These are phyloP conservation scores for Sesia apiformis DNA, from an alignment of 2,888 invertebrate species.

Conservation along the genomic window DNA sequence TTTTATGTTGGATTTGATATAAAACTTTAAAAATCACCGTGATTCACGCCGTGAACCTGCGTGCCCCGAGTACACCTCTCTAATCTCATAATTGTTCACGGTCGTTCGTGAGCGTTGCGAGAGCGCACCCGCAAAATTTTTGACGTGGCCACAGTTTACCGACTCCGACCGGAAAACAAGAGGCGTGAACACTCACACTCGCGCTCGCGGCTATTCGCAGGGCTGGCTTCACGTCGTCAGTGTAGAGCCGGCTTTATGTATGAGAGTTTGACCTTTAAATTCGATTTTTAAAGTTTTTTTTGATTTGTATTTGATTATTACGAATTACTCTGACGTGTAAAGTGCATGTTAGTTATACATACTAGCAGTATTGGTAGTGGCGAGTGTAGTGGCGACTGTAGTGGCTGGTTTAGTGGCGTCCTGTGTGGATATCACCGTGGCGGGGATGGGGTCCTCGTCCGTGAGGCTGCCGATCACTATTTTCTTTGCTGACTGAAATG, in stretches of 20 bases:
- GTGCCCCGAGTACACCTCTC: too few relatives aligned
- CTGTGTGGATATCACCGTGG: conserved; percentile 31
- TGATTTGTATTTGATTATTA: too few relatives aligned
- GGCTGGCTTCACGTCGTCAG: neutral
- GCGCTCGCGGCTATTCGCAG: neutral
- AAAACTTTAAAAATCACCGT: too few relatives aligned
- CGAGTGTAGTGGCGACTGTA: conserved; percentile 8
- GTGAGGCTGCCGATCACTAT: conserved; percentile 30
- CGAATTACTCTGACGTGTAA: neutral
- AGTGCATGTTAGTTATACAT: neutral
- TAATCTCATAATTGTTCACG: too few relatives aligned
- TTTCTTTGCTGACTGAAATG: conserved; percentile 23
- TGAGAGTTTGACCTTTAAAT: too few relatives aligned
- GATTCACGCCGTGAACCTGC: too few relatives aligned
- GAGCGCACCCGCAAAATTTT: too few relatives aligned
- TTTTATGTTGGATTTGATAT: too few relatives aligned
- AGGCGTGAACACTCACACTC: too few relatives aligned
- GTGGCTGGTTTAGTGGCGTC: conserved; percentile 17
- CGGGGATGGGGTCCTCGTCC: conserved; percentile 47
- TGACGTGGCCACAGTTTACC: too few relatives aligned
- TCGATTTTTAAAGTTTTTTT: neutral
- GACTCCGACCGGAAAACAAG: too few relatives aligned
- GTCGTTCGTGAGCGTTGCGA: too few relatives aligned
- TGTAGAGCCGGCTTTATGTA: neutral
- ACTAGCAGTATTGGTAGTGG: conserved; percentile 8